A percentile compares a stretch with the other conserved stretches of the same genome.
Evolutionary conservation across 2,888 invertebrate species (phyloP).

Genomic region (Colostygia pectinataria): DNA sequence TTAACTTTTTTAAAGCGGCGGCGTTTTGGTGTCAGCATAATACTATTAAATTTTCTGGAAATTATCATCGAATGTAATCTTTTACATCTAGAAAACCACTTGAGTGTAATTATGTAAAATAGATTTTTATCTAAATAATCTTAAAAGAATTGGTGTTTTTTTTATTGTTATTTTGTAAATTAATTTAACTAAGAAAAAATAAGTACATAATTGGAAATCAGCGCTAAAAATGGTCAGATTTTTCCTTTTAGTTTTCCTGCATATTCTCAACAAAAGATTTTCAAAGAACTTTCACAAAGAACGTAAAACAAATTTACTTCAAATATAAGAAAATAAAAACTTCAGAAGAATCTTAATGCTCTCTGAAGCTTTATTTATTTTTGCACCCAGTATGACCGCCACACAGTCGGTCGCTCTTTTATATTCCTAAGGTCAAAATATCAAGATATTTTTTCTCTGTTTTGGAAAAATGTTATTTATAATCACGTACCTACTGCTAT

Average conservation of each 20-base stretch:
- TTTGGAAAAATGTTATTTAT: not conserved
- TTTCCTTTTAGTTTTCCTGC: too few species aligned
- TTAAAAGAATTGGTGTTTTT: too few species aligned
- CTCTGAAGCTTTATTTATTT: conserved; percentile 3
- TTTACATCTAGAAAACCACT: too few species aligned
- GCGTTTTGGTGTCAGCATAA: conserved; percentile 14
- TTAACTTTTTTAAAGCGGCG: conserved; percentile 22
- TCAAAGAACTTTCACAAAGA: not conserved
- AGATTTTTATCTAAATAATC: too few species aligned
- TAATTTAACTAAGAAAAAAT: too few species aligned
- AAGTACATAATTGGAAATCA: too few species aligned
- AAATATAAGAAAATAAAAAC: not conserved
- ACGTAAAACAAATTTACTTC: not conserved
- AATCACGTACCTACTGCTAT: conserved; percentile 6
- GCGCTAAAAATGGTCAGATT: too few species aligned
- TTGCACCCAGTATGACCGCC: conserved; percentile 1
- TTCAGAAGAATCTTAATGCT: not conserved
- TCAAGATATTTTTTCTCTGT: conserved; percentile 3
- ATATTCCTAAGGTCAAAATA: conserved; percentile 5
- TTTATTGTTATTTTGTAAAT: too few species aligned
- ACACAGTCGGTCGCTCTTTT: conserved; percentile 1
- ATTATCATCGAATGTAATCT: too few species aligned
- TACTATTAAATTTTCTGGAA: not conserved
- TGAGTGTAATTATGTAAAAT: too few species aligned
- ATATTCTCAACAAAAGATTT: too few species aligned